phyloP scores from a whole-genome alignment of 2,797 vertebrate genomes.

The Acanthornis magna region DNA sequence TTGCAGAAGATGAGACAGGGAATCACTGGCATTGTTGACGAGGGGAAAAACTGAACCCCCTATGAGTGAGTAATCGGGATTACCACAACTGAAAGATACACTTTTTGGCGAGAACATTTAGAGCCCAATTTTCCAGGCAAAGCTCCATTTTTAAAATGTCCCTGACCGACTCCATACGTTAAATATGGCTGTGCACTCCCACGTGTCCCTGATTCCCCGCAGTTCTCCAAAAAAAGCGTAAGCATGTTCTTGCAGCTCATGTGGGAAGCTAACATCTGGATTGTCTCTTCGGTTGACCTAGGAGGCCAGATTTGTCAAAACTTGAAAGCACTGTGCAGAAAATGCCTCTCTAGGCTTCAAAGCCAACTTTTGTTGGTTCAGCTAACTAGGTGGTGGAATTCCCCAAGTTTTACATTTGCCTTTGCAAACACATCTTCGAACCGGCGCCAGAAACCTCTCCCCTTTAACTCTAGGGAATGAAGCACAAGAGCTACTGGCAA shows the following conservation, averaged over 20 bases:
- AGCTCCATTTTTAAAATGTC: not conserved
- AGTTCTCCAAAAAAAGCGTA: not conserved
- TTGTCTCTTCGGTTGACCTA: conserved; percentile 43
- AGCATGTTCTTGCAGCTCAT: conserved; percentile 23
- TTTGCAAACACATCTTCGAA: conserved; percentile 18
- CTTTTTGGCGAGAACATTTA: not conserved
- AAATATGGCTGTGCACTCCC: not conserved
- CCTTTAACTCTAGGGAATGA: conserved; percentile 21
- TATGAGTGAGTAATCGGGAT: not conserved
- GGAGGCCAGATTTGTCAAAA: conserved; percentile 45
- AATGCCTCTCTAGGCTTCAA: conserved; percentile 27
- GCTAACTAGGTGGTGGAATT: conserved; percentile 59
- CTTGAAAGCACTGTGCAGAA: conserved; percentile 21
- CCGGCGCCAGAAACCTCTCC: conserved; percentile 47
- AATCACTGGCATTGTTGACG: not conserved
- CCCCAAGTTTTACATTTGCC: conserved; percentile 40
- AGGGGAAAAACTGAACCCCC: not conserved
- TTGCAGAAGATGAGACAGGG: not conserved
- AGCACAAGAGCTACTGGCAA: conserved; percentile 22
- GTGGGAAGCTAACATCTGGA: conserved; percentile 7
- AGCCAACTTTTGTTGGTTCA: conserved; percentile 49
- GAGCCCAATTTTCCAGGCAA: conserved; percentile 6
- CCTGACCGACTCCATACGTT: not conserved
- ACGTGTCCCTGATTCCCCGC: not conserved
- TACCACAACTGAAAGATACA: not conserved